These are phyloP conservation scores for Syngnathus typhle DNA, from an alignment of 2,113 vertebrate genomes.

Conservation along the genomic window DNA sequence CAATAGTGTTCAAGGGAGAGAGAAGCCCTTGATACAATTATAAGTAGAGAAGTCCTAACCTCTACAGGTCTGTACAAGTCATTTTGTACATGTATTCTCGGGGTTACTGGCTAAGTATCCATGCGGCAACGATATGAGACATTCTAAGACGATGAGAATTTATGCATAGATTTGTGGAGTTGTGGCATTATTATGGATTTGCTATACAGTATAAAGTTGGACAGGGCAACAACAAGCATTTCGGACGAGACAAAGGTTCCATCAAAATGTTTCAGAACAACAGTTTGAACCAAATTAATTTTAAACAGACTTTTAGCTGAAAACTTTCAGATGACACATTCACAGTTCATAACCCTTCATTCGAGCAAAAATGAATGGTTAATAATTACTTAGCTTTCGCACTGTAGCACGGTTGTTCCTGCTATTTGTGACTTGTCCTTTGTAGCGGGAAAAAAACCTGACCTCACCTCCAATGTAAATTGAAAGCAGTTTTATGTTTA, in stretches of 20 bases:
- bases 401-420: constrained; percentile 15
- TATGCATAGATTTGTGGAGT: constrained; percentile 51
- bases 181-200: constrained; percentile 21
- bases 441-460: constrained; percentile 3
- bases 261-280: constrained; percentile 29
- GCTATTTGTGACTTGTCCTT: constrained; percentile 23
- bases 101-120: constrained; percentile 38
- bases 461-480: background rate
- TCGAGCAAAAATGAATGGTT: constrained; percentile 33
- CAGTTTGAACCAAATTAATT: constrained; percentile 16
- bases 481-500: background rate
- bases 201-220: constrained; percentile 21
- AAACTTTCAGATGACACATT: constrained; percentile 47
- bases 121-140: constrained; percentile 36
- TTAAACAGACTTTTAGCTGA: constrained; percentile 35
- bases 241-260: constrained; percentile 20
- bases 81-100: constrained; percentile 40
- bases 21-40: constrained; percentile 50
- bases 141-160: constrained; percentile 34
- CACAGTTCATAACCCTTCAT: constrained; percentile 45
- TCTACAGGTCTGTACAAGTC: constrained; percentile 39
- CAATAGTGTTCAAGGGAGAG: constrained; percentile 53
- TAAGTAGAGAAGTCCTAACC: constrained; percentile 26
- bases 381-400: constrained; percentile 27
- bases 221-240: constrained; percentile 21